These are phyloP conservation scores for Oreochromis spilurus DNA, from an alignment of 2,113 vertebrate genomes.

Conservation along the genomic window DNA sequence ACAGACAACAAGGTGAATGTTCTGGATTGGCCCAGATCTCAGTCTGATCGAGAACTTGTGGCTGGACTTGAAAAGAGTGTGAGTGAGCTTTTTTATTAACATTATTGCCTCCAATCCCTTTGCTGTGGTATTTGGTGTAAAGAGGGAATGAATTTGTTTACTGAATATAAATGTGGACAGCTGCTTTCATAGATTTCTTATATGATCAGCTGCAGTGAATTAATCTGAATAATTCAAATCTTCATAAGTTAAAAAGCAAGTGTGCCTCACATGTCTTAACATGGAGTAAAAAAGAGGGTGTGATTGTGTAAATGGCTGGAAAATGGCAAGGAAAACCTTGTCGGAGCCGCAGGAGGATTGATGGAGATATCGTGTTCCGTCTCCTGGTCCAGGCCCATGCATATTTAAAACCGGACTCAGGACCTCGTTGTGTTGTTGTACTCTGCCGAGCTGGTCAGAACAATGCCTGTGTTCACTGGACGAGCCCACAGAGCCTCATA, in stretches of 20 bases:
- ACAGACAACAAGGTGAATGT: background rate
- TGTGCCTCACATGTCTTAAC: background rate
- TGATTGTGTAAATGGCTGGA: background rate
- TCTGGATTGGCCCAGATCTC: background rate
- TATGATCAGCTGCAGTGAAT: background rate
- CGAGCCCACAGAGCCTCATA: background rate
- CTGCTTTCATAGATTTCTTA: background rate
- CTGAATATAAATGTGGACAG: background rate
- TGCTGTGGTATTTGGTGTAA: background rate
- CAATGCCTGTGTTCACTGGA: conserved; percentile 41
- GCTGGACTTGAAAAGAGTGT: background rate
- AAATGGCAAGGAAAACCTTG: too few species aligned
- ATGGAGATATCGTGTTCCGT: background rate
- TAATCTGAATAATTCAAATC: background rate
- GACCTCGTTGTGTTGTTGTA: conserved; percentile 3
- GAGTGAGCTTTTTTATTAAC: background rate
- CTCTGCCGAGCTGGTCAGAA: background rate
- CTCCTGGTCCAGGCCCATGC: background rate
- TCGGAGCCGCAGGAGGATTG: background rate
- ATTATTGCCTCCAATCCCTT: background rate
- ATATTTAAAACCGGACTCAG: background rate
- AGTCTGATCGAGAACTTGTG: background rate
- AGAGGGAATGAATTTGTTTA: background rate
- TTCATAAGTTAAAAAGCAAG: background rate
- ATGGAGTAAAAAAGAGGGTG: background rate